Evolutionary conservation across 2,113 vertebrate species (phyloP).

Genomic region (Eonycteris spelaea): DNA sequence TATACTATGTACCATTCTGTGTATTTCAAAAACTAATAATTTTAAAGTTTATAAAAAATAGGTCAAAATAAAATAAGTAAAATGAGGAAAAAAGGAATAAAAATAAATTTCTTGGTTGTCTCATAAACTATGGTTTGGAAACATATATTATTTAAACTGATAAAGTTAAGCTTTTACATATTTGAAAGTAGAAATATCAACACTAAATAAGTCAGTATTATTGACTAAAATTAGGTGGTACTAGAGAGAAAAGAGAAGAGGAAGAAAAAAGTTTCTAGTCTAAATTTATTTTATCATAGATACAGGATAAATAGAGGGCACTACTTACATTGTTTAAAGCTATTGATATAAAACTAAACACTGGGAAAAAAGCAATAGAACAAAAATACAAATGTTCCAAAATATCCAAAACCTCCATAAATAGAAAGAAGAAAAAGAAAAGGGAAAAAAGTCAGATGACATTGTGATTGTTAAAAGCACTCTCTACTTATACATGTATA

Average conservation of each 20-base stretch:
- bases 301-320: neutral
- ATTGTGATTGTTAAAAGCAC: neutral
- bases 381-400: neutral
- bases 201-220: neutral
- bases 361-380: neutral
- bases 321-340: neutral
- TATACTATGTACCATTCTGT: neutral
- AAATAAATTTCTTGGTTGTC: neutral
- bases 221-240: neutral
- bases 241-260: neutral
- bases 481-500: neutral
- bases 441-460: neutral
- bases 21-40: neutral
- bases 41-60: neutral
- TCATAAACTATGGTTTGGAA: neutral
- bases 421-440: neutral
- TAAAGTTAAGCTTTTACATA: neutral
- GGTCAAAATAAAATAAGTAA: neutral
- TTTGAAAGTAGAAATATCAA: neutral
- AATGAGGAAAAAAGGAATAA: neutral
- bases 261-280: neutral
- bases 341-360: neutral
- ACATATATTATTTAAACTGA: neutral
- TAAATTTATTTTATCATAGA: neutral
- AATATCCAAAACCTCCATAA: neutral